phyloP scores from a whole-genome alignment of 2,113 vertebrate species.

The Sterrhoptilus dennistouni region DNA sequence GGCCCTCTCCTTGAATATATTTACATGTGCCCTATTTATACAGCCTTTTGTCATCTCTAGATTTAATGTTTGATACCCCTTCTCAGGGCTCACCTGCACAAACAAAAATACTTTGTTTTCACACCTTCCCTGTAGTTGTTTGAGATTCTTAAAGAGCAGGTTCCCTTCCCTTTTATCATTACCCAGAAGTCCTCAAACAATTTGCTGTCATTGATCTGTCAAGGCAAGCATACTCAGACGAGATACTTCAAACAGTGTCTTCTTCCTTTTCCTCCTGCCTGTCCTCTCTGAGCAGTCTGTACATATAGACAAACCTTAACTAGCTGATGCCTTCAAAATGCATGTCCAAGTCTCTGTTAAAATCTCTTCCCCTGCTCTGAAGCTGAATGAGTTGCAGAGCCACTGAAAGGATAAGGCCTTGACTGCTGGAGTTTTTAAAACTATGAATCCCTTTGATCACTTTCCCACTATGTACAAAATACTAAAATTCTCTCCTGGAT shows the following conservation, averaged over 20 bases:
- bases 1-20: not conserved
- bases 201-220: not conserved
- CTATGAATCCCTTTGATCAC: slow-evolving; percentile 15
- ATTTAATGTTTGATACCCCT: not conserved
- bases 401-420: slow-evolving; percentile 20
- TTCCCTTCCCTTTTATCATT: not conserved
- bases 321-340: not conserved
- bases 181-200: not conserved
- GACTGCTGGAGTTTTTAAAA: not conserved
- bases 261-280: not conserved
- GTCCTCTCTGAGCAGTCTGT: not conserved
- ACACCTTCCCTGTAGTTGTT: not conserved
- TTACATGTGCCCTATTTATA: not conserved
- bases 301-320: not conserved
- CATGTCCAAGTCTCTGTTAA: not conserved
- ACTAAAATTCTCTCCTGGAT: slow-evolving; percentile 18
- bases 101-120: not conserved
- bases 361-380: not conserved
- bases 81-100: not conserved
- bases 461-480: slow-evolving; percentile 16
- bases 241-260: not conserved
- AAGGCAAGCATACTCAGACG: not conserved
- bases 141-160: not conserved
- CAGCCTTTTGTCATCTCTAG: not conserved
- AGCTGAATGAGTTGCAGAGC: not conserved